Evolutionary conservation across 2,888 invertebrate species (phyloP), one percentile per base, ranked within the genome.

Genomic region (Oscheius onirici): DNA sequence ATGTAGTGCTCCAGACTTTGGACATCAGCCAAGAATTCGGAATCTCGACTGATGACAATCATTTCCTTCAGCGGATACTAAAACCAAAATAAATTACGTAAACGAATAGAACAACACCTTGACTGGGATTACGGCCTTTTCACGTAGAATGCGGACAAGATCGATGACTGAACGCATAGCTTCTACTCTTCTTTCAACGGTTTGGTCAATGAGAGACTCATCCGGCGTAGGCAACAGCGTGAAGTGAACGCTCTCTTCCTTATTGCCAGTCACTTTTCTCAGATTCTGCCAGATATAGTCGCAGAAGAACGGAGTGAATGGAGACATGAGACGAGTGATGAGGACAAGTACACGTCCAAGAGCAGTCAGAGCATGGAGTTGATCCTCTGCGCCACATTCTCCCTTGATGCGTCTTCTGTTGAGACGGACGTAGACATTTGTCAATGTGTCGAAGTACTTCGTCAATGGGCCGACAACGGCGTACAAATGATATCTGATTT

Each of bases 351-450:
- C 94, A 82, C 92, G 92, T 88, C 93, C 95, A 10, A 99, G 90
- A 0, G 97, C 95, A 80, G 93, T 92, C 69, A 99, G 89, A 0
- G 97, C 94, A 69, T 92, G 91, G 74, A 92, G 91, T 86, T 95
- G 94, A 86, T 97, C 96, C 40, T 91, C 91, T 2, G 90, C 88
- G 0, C 94, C 94, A 77, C 90, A 91, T 87, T 96, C 95, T 49
- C 97, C 97, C 89, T 97, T 97, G 74, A 99, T 91, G 65, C 99
- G 91, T 84, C 92, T 93, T 70, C 99, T 91, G 89, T 99, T 99
- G 92, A 99, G 93, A 76, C 97, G 91, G 40, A 99, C 95, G 88
- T 97, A 99, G 96, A 97, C 97, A 89, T 99, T 99, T 34, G 97
- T 99, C 3, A 99, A 91, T 87, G 97, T 94, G 87, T 97, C 97